Evolutionary conservation across 2,888 invertebrate species (phyloP), one percentile per base, ranked within the genome.

Genomic region (Hanleya hanleyi): DNA sequence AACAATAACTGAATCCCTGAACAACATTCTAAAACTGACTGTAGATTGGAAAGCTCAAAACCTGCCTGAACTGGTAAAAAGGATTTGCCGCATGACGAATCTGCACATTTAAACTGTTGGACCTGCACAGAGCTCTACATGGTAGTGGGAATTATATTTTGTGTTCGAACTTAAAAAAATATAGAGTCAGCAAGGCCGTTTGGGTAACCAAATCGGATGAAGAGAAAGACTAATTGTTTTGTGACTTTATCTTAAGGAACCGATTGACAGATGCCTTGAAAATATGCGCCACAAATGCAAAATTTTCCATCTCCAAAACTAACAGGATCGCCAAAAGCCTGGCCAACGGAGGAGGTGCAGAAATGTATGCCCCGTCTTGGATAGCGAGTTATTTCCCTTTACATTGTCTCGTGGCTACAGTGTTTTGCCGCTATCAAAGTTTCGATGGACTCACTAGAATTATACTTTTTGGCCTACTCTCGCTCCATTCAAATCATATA

Each of bases 1-100:
- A 79, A 79, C 68, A 79, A 77, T 69, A 77, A 75, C 47, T 61
- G 76, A 77, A 47, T 73, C 69, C 3, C 77, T 77, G 50, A 79
- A 79, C 62, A 68, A 74, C 38, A 26, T 71, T 2, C n/a, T 76
- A 22, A 79, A 79, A 69, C 62, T 62, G 7, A 36, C 50, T 0
- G 32, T 70, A 7, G 69, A 76, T 6, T 77, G 74, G 73, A 70
- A 74, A 38, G 73, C 69, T 12, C 57, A 69, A 18, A 71, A 68
- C 41, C 15, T 69, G 18, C 67, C 70, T 6, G 73, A 74, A 0
- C 64, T 79, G 0, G 35, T 77, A 2, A 69, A 74, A 0, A 72
- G 67, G 66, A 33, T 77, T 0, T 49, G 41, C 22, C 33, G 69
- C 7, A 41, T 77, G 1, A 37, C 62, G 0, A 61, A 66, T 4